Evolutionary conservation across 2,888 invertebrate species (phyloP).

Genomic region (Odontothrips loti): DNA sequence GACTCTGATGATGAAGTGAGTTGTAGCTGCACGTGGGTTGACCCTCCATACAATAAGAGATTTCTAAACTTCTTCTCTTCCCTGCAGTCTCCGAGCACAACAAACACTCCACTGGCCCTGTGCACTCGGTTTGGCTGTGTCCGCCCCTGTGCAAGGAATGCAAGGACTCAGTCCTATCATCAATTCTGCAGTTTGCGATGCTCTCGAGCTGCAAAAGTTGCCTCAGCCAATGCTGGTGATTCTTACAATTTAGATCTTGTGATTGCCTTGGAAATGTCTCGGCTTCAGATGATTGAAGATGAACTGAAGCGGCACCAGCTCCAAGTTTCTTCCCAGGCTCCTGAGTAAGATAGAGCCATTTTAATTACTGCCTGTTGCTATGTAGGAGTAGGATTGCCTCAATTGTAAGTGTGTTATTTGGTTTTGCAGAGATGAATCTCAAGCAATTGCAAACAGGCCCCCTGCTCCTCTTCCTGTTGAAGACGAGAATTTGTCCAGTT

Average conservation of each 20-base stretch:
- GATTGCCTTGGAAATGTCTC: constrained; percentile 63
- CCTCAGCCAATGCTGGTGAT: constrained; percentile 6
- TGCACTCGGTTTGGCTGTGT: constrained; percentile 49
- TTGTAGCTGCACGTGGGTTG: constrained; percentile 35
- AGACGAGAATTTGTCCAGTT: background rate
- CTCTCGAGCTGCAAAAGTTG: constrained; percentile 37
- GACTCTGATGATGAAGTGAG: constrained; percentile 53
- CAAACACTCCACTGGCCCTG: constrained; percentile 42
- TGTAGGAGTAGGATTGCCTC: too few relatives aligned
- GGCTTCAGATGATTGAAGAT: constrained; percentile 62
- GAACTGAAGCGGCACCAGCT: constrained; percentile 51
- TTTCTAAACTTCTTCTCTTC: background rate
- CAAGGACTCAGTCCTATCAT: constrained; percentile 51
- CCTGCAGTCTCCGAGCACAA: background rate
- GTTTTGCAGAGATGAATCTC: background rate
- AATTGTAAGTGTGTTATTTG: background rate
- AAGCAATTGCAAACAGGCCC: background rate
- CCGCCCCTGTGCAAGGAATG: constrained; percentile 49
- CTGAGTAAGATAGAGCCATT: background rate
- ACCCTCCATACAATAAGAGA: constrained; percentile 35
- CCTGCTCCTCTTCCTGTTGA: background rate
- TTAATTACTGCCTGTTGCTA: too few relatives aligned
- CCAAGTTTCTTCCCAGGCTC: constrained; percentile 37
- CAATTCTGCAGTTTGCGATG: constrained; percentile 56
- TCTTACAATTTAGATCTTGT: constrained; percentile 58